phyloP scores from a whole-genome alignment of 2,888 invertebrate genomes.

The Aproaerema taeniolella region DNA sequence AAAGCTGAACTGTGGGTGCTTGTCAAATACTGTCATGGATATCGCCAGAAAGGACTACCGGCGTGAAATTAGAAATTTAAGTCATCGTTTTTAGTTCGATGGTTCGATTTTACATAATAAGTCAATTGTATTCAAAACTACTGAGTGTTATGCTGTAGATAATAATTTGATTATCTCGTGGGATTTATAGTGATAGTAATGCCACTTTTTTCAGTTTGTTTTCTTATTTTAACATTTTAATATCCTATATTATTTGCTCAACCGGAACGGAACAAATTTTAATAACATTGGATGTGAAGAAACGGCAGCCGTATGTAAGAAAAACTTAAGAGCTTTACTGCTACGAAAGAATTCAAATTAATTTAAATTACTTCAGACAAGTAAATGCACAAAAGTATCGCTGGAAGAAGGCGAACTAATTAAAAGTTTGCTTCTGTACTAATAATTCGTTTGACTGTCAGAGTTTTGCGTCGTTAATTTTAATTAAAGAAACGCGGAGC shows the following conservation, averaged over 20 bases:
- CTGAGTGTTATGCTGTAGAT: slow-evolving; percentile 27
- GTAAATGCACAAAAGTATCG: slow-evolving; percentile 70
- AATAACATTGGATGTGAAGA: slow-evolving; percentile 19
- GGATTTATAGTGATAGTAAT: too few species aligned
- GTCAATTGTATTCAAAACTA: slow-evolving; percentile 30
- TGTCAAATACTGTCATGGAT: slow-evolving; percentile 47
- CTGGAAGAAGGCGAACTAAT: slow-evolving; percentile 69
- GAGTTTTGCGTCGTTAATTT: slow-evolving; percentile 77
- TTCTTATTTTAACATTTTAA: slow-evolving; percentile 21
- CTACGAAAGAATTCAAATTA: slow-evolving; percentile 60
- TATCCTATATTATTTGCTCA: slow-evolving; percentile 14
- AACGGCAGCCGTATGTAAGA: slow-evolving; percentile 24
- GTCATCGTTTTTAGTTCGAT: slow-evolving; percentile 40
- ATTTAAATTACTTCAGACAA: slow-evolving; percentile 63
- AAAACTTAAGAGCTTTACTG: slow-evolving; percentile 31
- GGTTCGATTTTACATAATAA: slow-evolving; percentile 22
- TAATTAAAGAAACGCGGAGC: slow-evolving; percentile 75
- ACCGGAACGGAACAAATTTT: slow-evolving; percentile 31
- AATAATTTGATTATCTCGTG: slow-evolving; percentile 38
- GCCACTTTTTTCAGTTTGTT: too few species aligned
- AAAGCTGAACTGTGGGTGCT: slow-evolving; percentile 28
- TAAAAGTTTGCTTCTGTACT: slow-evolving; percentile 75
- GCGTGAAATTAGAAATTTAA: slow-evolving; percentile 66
- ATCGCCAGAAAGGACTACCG: slow-evolving; percentile 30
- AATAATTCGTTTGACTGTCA: slow-evolving; percentile 77